Evolutionary conservation across 2,888 invertebrate species (phyloP), one percentile per base, ranked within the genome.

Genomic region (Chalcosyrphus nemorum): DNA sequence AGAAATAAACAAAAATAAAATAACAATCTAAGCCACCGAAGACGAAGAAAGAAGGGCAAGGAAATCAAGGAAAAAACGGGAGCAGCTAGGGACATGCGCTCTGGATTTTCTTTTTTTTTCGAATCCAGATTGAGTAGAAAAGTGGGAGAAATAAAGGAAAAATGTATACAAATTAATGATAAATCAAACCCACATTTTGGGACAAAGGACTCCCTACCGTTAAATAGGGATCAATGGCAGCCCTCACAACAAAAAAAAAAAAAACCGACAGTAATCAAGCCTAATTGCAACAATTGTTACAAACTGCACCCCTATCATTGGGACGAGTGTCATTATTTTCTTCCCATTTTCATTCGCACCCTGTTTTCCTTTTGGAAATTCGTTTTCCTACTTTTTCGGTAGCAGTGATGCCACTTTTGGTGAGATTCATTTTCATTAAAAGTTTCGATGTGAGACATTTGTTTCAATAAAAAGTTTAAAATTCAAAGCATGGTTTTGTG

Each of bases 51-150:
- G 13, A 50, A 50, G 6, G 21, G 11, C 29, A 38, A 41, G 50
- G 32, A 50, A 76, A 47, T 35, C 11, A 13, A 27, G 11, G 41
- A 24, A 74, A 59, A 50, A 76, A 66, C 59, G 61, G 72, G 72
- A 61, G 61, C 59, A 76, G 47, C 66, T 29, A 43, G 15, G 19
- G 9, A 72, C 81, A 77, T 82, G 81, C 81, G 81, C 81, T 3
- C 11, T 71, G 52, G n/a, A n/a, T n/a, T n/a, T n/a, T 45, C 52
- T 45, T 27, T 45, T 15, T 50, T 38, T 38, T 4, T n/a, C n/a
- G 35, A 35, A 4, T 13, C 35, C 15, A 43, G 27, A 66, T 47
- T 59, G 45, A 65, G 35, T 15, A 61, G 50, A 32, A 61, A 45
- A 74, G n/a, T 4, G 41, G 9, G n/a, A 11, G 9, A 19, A n/a